phyloP scores from a whole-genome alignment of 2,113 vertebrate species.

The Ciconia boyciana region DNA sequence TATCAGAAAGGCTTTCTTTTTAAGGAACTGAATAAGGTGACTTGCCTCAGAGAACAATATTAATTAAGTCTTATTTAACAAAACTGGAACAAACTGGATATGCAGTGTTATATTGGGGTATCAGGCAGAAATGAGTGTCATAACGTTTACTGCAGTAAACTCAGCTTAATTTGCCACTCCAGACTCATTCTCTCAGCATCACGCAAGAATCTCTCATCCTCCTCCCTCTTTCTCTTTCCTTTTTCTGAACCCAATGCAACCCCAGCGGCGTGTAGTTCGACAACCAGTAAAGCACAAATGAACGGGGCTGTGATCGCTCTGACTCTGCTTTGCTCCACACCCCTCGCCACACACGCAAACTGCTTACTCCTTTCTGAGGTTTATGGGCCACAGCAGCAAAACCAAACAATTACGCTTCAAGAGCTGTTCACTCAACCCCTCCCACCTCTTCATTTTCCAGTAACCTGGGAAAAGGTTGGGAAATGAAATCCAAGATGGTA shows the following conservation, averaged over 20 bases:
- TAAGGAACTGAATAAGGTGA: neutral
- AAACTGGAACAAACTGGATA: neutral
- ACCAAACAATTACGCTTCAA: neutral
- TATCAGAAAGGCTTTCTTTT: neutral
- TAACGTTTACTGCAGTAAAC: neutral
- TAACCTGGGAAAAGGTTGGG: neutral
- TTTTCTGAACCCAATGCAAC: neutral
- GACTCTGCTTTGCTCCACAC: neutral
- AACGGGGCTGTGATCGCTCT: neutral
- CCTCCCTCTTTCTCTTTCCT: neutral
- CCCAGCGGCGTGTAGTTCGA: rapidly evolving
- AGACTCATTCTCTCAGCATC: neutral
- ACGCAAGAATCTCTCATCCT: neutral
- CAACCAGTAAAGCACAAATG: neutral
- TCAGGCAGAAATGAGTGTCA: neutral
- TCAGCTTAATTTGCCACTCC: neutral
- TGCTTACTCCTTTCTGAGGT: neutral
- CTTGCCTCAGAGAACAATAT: neutral
- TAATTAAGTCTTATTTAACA: neutral
- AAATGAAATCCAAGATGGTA: neutral
- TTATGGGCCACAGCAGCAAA: conserved; percentile 3
- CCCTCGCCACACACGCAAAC: neutral
- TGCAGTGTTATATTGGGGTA: neutral
- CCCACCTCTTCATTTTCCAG: neutral
- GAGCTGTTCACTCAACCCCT: neutral